Base-by-base conservation (phyloP, 2,113 vertebrate species). In the Tetrax tetrax region DNA sequence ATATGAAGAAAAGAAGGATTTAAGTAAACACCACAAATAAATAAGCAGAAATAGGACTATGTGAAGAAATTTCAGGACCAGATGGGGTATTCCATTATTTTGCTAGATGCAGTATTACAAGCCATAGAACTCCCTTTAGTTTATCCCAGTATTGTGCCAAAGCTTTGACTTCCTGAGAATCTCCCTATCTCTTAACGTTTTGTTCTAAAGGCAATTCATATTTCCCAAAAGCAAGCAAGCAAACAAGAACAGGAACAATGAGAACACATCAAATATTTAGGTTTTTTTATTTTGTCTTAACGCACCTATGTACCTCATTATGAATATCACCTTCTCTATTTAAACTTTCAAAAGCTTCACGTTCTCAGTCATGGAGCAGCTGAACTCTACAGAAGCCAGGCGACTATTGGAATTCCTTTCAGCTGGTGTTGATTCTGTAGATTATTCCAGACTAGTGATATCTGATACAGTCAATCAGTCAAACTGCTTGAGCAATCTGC, bases 401-500 rank as follows among this genome's bases (percentile, higher is more conserved):
- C 0, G 1, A 95, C 51, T 45, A 48, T 3, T 89, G 60, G 60
- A 66, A 95, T 89, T 71, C 43, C 33, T 91, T 95, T 94, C 93
- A 91, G 33, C 25, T 91, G 61, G 24, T 96, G 89, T 89, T 76
- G 81, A 76, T 75, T 89, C 83, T 93, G 68, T 53, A 89, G 91
- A 68, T 87, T 63, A 72, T 89, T 97, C 80, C 83, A 92, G 72
- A 92, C 51, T 89, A 78, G 60, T 81, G 80, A 63, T 87, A 85
- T 64, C 74, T 75, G 63, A 88, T 89, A 77, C 12, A 77, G 64
- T 70, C 64, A 70, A n/a, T 89, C 89, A 92, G 69, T 68, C 89
- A 97, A 95, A 47, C 72, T 95, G 91, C 48, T 92, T 75, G 74
- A 93, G 53, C 91, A 96, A 89, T 94, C 81, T 96, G 91, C 69